These are phyloP conservation scores for Tillus elongatus DNA, from an alignment of 2,888 invertebrate genomes.

Conservation along the genomic window DNA sequence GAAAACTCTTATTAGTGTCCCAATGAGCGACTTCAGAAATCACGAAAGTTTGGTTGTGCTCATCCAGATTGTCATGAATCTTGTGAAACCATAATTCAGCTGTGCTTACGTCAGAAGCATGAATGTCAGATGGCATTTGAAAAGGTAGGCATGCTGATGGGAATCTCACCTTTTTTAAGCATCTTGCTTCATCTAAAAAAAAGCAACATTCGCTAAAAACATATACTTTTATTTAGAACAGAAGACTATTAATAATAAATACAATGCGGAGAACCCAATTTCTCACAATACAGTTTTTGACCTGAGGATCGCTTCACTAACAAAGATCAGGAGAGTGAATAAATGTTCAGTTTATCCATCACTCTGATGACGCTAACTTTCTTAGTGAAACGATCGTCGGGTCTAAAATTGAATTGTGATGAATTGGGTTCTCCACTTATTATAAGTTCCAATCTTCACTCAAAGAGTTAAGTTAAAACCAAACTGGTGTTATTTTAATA, in stretches of 20 bases:
- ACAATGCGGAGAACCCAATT: too few relatives aligned
- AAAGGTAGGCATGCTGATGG: constrained; percentile 70
- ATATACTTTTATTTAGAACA: constrained; percentile 2
- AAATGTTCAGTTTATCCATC: too few relatives aligned
- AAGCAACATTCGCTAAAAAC: constrained; percentile 9
- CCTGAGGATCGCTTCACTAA: too few relatives aligned
- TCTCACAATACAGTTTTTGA: too few relatives aligned
- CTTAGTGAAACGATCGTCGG: too few relatives aligned
- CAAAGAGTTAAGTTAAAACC: too few relatives aligned
- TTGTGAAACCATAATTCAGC: constrained; percentile 79
- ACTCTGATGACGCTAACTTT: too few relatives aligned
- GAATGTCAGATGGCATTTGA: constrained; percentile 65
- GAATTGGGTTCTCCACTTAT: too few relatives aligned
- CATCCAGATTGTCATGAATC: constrained; percentile 53
- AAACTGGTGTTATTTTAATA: too few relatives aligned
- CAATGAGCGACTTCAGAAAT: constrained; percentile 71
- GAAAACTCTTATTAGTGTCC: constrained; percentile 59
- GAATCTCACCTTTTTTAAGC: constrained; percentile 43
- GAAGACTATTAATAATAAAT: constrained; percentile 4
- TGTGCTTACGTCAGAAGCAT: constrained; percentile 63
- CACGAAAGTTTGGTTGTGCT: constrained; percentile 65
- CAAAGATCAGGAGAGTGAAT: too few relatives aligned
- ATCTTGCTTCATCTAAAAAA: constrained; percentile 45
- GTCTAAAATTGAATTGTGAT: too few relatives aligned
- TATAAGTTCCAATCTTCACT: too few relatives aligned